Base-by-base conservation (phyloP, 2,113 vertebrate genomes). In the Rhinoptilus africanus region DNA sequence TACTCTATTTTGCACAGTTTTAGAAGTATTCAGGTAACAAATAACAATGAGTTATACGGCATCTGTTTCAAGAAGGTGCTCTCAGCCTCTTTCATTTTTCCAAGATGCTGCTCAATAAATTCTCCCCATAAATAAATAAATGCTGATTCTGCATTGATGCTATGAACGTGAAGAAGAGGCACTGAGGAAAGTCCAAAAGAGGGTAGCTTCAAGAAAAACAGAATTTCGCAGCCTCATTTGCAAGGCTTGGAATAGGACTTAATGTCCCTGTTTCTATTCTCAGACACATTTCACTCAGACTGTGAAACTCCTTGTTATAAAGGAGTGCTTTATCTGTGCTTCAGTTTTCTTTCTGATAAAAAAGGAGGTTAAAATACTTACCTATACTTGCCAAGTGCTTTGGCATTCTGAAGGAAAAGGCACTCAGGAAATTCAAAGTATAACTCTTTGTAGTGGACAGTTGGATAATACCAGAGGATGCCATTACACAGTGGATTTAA, bases 221-320 rank as follows among this genome's bases (percentile, higher is more conserved):
- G 85, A 81, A 62, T 85, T 93, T 92, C 78, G 74, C 30, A 80
- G 63, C 67, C 59, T 92, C n/a, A 19, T 90, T 96, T 96, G 54
- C 54, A 67, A 77, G 71, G 24, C 35, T 66, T 73, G 21, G 57
- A 94, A 66, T 62, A 74, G 88, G 35, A 90, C 72, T 86, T 14
- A 3, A 20, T 78, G 85, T 69, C 63, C 79, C 35, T 28, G 8
- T 82, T 95, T 87, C 85, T 94, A 77, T 67, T 90, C n/a, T 94
- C 54, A 88, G 82, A 50, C 53, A 68, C 2, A 1, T 85, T 84
- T 76, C 57, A 75, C 53, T 87, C 60, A 84, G 50, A 59, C 37
- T 80, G 57, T 22, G 37, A 77, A 86, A 90, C 37, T 45, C 15
- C 43, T 66, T 37, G n/a, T n/a, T n/a, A n/a, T n/a, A n/a, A n/a